Base-by-base conservation (phyloP, 1,140 invertebrate species). In the Bicyclus anynana region DNA sequence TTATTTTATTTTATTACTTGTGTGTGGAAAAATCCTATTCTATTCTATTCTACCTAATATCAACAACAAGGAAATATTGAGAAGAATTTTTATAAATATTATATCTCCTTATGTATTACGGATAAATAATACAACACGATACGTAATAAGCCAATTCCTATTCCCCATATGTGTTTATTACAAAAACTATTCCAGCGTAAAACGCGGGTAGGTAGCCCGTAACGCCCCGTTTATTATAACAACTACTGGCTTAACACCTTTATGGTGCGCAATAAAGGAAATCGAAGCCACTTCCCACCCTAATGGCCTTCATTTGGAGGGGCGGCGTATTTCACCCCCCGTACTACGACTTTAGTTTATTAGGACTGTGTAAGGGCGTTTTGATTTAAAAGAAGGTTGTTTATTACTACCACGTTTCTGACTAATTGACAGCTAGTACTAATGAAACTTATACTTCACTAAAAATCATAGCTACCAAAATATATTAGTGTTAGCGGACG, bases 211-310 rank as follows among this genome's bases (percentile, higher is more conserved):
- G 10, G 38, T 47, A 23, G 20, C 40, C 40, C 18, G 29, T 53
- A 47, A 59, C 42, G 29, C 54, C 46, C 49, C 62, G 51, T 65
- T 68, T 68, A 65, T 67, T 67, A 62, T 68, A 62, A 55, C 58
- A 60, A 60, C 47, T 46, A 71, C 53, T 64, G 40, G 50, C 42
- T 65, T 68, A 67, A 67, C 68, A 68, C 65, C 62, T 71, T 71
- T 68, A 71, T 65, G 69, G 65, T 47, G 47, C 51, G 68, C 59
- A 65, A 71, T 71, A 71, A 71, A 68, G 68, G 65, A 65, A 70
- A 68, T 71, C 68, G 68, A 68, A 71, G 59, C 40, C 51, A 65
- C 68, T 68, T 65, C 59, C 67, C 58, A 46, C 57, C 62, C 42
- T 59, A 71, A 71, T 71, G 63, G 68, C 62, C 53, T 57, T 62